phyloP scores from a whole-genome alignment of 2,888 invertebrate species.

The Pachymerium ferrugineum region DNA sequence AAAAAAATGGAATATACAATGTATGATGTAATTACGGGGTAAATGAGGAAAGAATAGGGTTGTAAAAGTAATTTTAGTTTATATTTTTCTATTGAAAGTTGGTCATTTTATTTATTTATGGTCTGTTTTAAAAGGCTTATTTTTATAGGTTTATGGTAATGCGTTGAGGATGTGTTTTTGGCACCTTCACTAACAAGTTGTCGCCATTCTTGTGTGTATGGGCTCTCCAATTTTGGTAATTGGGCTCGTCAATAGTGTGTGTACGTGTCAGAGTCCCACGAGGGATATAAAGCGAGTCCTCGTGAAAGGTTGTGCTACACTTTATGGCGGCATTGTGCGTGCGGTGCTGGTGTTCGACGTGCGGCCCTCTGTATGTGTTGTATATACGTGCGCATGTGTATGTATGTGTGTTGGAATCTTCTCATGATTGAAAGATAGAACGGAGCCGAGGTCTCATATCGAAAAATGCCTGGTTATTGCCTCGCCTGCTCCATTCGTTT shows the following conservation, averaged over 20 bases:
- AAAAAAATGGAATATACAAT: no score
- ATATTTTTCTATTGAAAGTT: no score
- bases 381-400: conserved; percentile 13
- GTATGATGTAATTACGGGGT: no score
- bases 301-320: conserved; percentile 4
- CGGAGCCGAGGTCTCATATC: conserved; percentile 2
- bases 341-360: not conserved
- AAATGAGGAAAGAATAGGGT: no score
- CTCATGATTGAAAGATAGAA: conserved; percentile 7
- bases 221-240: conserved; percentile 8
- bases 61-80: no score
- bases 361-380: not conserved
- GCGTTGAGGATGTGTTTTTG: conserved; percentile 4
- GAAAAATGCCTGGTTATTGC: conserved; percentile 2
- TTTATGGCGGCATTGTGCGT: conserved; percentile 1
- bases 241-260: conserved; percentile 13
- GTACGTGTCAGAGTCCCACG: conserved; percentile 3
- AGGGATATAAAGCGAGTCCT: conserved; percentile 1
- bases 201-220: conserved; percentile 13
- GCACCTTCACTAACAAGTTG: conserved; percentile 13
- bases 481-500: not conserved
- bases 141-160: not conserved
- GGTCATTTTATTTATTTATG: not conserved
- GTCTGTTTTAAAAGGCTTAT: not conserved
- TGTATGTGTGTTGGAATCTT: not conserved